A percentile compares a stretch with the other conserved stretches of the same genome.
Conservation (phyloP, 92 coral and sea anemone species). For the Metridium senile region DNA sequence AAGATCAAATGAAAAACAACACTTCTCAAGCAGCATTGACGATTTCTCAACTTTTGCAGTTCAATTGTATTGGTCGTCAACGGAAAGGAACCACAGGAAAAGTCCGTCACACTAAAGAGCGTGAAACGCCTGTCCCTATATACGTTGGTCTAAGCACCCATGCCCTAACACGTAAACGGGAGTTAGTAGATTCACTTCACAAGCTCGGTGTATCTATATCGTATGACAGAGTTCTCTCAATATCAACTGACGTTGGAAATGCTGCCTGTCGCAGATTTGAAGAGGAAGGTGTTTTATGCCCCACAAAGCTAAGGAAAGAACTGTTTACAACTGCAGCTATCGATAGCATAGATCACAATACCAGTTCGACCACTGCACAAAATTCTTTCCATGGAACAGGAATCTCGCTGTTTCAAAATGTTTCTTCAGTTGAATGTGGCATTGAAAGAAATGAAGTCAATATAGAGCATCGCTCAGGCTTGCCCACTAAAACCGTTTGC, state of each 20-base stretch:
- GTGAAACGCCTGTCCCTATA: constrained; percentile 28
- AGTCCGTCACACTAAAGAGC: constrained; percentile 3
- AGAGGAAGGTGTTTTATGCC: constrained; percentile 20
- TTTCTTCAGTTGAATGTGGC: background rate
- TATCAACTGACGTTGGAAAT: constrained; percentile 30
- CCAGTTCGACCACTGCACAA: constrained; percentile 33
- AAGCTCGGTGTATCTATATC: constrained; percentile 24
- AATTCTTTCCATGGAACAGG: constrained; percentile 35
- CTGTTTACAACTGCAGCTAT: constrained; percentile 34
- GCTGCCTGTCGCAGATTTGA: constrained; percentile 11
- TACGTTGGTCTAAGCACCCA: constrained; percentile 29
- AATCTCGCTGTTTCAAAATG: constrained; percentile 26
- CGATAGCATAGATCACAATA: constrained; percentile 34
- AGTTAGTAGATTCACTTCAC: constrained; percentile 25
- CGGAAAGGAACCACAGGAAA: background rate
- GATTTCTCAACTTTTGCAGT: constrained; percentile 33
- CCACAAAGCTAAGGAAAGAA: constrained; percentile 15
- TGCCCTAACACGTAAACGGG: constrained; percentile 29
- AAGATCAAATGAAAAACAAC: constrained; percentile 15
- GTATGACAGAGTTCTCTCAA: constrained; percentile 37
- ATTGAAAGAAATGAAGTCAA: background rate
- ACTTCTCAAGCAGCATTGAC: constrained; percentile 28
- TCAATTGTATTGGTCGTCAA: constrained; percentile 21
- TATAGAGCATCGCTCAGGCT: background rate
- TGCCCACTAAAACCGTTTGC: background rate